Evolutionary conservation across 2,113 vertebrate genomes (phyloP).

Genomic region (Romanogobio albipinnatus): DNA sequence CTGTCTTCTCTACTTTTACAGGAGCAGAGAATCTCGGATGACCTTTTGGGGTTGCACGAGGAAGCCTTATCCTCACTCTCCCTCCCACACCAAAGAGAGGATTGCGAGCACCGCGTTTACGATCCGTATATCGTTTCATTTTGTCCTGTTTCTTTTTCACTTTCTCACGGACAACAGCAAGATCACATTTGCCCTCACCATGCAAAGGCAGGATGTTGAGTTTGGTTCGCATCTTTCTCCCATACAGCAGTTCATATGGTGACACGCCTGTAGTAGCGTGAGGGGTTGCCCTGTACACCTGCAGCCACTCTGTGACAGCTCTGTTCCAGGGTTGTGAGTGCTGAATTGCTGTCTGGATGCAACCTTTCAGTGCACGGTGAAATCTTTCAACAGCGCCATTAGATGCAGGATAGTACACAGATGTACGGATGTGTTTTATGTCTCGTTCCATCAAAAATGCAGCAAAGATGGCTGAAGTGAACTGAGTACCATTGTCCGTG

Average conservation of each 20-base stretch:
- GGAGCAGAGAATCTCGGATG: no score
- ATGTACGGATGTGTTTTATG: slow-evolving; percentile 22
- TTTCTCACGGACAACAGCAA: not conserved
- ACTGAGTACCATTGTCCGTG: slow-evolving; percentile 44
- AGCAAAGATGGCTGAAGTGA: slow-evolving; percentile 18
- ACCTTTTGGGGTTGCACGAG: no score
- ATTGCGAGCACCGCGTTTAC: no score
- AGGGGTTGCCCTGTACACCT: not conserved
- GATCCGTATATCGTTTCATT: no score
- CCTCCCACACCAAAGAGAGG: no score
- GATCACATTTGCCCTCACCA: not conserved
- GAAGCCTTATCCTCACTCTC: no score
- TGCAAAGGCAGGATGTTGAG: not conserved
- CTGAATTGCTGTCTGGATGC: not conserved
- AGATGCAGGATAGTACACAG: not conserved
- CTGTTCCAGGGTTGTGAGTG: not conserved
- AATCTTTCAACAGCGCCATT: not conserved
- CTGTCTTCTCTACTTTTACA: no score
- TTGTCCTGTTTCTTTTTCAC: no score
- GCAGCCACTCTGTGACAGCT: not conserved
- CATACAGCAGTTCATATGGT: not conserved
- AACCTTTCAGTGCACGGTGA: not conserved
- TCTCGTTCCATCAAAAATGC: slow-evolving; percentile 15
- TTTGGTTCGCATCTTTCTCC: not conserved
- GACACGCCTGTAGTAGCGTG: not conserved